Evolutionary conservation across 1,140 invertebrate genomes (phyloP), one percentile per base, ranked within the genome.

Genomic region (Cataglyphis hispanica): DNA sequence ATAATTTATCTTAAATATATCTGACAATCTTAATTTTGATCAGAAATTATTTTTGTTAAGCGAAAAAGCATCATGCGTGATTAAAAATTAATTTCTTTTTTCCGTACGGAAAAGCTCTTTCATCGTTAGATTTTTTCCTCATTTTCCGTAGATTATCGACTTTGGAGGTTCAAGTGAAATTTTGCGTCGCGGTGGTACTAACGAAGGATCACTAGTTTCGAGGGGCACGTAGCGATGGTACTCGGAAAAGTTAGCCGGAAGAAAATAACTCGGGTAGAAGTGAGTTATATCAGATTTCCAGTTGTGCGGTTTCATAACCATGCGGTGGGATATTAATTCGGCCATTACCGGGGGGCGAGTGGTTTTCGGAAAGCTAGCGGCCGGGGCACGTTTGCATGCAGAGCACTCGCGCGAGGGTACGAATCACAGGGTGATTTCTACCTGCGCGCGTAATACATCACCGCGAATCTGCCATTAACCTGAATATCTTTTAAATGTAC

Each of bases 291-390:
- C 27, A 83, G 78, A 83, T 67, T 67, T 88, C 60, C 69, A 83
- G 61, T 72, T 74, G 72, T 74, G 60, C 81, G 69, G 67, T 63
- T 64, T 63, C 88, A 66, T 85, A 87, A 70, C 89, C 81, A 87
- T 63, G 86, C 58, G 34, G 34, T 72, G 46, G 76, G 56, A 87
- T 89, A 90, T 90, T 89, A 89, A 89, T 90, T 89, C 63, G 72
- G 50, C 43, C 69, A 70, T 87, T 90, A 75, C 85, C 46, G 46
- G 70, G 84, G 46, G 70, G 84, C 53, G 56, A 76, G 70, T 63
- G 58, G 61, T 87, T 87, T 88, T 74, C 77, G n/a, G n/a, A 53
- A 60, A 83, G 78, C 77, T 60, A 53, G 53, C 67, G 37, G 67
- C 67, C 53, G 8, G 19, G 58, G 58, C 43, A 25, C 70, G 50